Base-by-base conservation (phyloP, 1,140 invertebrate species). In the Plutomurus gul region DNA sequence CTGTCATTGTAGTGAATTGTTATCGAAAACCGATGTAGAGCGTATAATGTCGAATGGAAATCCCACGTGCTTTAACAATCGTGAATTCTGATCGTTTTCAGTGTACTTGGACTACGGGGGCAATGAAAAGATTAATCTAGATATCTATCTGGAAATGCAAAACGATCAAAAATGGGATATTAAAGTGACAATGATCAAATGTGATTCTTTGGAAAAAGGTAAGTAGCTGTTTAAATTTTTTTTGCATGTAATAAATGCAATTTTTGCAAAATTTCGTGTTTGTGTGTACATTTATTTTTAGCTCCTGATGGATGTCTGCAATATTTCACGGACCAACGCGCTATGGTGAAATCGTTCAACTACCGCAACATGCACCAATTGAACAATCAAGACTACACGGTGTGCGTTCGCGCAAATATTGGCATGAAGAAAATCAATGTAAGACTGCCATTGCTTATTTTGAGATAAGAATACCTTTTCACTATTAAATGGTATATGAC, bases 341-440 rank as follows among this genome's bases (percentile, higher is more conserved):
- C 43, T 33, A 81, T 22, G 11, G 80, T 81, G 13, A 60, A 72
- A 18, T 81, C 80, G 5, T 81, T 81, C 33, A 78, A 78, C 73
- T 81, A 22, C 11, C 6, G 16, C 1, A 56, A 76, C 36, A 56
- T 71, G 46, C 40, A 49, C 13, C 80, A 81, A 33, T 39, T 78
- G n/a, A 79, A 81, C 73, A 76, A 81, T 37, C 49, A 81, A 30
- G 76, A 78, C 33, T 81, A 81, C 77, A 76, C 75, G 16, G 49
- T 81, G 8, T 81, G 80, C 37, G 37, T 81, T 1, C 60, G 47
- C 36, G 13, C 76, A 0, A 2, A 33, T 11, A 11, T 36, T 40
- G 76, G 76, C 65, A 81, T 81, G 80, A 78, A 49, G 16, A 81
- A n/a, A 74, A 81, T 81, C 27, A 78, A 72, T 30, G 80, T 81